Percentiles rank a stretch among this genome's conserved stretches.
These are phyloP conservation scores for Yponomeuta malinellus DNA, from an alignment of 2,888 invertebrate genomes.

Conservation along the genomic window DNA sequence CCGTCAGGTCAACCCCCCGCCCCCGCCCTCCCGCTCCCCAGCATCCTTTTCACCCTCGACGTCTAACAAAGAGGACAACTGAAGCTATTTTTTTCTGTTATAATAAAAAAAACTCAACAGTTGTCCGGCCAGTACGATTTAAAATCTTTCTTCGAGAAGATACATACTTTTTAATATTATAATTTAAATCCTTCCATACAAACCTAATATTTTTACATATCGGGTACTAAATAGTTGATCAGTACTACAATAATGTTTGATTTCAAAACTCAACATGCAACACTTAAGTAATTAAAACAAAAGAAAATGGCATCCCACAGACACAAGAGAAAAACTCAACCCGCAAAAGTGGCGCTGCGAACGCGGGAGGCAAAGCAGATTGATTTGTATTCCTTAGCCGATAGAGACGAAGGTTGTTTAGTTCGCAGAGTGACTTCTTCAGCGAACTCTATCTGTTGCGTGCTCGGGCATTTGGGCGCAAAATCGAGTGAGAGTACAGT, in stretches of 20 bases:
- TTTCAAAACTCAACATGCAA: no score
- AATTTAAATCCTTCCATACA: not conserved
- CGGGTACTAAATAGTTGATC: no score
- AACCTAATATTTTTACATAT: not conserved
- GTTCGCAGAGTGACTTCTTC: not conserved
- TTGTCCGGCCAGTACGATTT: conserved; percentile 8
- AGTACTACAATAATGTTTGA: no score
- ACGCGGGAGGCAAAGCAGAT: not conserved
- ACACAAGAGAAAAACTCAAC: not conserved
- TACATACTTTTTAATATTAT: not conserved
- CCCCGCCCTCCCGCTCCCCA: conserved; percentile 27
- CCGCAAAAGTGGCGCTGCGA: not conserved
- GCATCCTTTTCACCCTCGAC: conserved; percentile 36
- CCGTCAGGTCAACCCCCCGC: conserved; percentile 20
- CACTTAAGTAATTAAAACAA: not conserved
- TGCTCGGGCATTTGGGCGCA: not conserved
- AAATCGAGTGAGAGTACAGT: not conserved
- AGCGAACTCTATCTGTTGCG: not conserved
- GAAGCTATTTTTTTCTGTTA: conserved; percentile 22
- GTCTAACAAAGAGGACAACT: conserved; percentile 47
- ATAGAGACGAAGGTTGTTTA: conserved; percentile 1
- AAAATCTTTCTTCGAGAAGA: not conserved
- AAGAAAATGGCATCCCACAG: not conserved
- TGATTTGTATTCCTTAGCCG: not conserved
- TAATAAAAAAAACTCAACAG: conserved; percentile 12